phyloP scores from a whole-genome alignment of 2,888 invertebrate genomes.

The Cephus spinipes region DNA sequence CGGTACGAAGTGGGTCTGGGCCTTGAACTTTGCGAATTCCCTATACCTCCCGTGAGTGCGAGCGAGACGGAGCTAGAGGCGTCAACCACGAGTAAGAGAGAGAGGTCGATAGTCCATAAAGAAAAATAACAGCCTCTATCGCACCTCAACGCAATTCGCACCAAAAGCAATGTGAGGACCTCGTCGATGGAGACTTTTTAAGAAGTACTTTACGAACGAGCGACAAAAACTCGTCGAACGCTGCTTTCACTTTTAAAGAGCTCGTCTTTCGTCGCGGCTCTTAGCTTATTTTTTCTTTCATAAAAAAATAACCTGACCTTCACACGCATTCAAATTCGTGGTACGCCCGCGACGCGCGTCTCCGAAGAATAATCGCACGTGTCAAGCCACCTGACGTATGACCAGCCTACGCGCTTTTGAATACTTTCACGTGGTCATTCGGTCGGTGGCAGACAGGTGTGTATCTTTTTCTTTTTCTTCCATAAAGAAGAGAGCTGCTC shows the following conservation, averaged over 20 bases:
- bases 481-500: not conserved
- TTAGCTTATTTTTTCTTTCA: constrained; percentile 1
- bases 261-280: not conserved
- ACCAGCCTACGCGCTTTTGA: not conserved
- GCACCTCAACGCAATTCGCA: too few species aligned
- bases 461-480: not conserved
- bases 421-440: not conserved
- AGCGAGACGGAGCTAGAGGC: not conserved
- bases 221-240: not conserved
- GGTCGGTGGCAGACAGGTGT: not conserved
- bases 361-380: not conserved
- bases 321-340: not conserved
- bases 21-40: not conserved
- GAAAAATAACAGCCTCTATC: not conserved
- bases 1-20: not conserved
- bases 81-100: not conserved
- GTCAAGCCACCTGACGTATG: not conserved
- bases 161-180: not conserved
- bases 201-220: not conserved
- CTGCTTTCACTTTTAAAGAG: not conserved
- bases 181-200: not conserved
- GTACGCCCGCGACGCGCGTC: not conserved
- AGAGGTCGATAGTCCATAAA: not conserved
- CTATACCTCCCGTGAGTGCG: not conserved
- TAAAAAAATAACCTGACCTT: not conserved